Conservation (phyloP, 2,113 vertebrate species). For the Scophthalmus maximus region DNA sequence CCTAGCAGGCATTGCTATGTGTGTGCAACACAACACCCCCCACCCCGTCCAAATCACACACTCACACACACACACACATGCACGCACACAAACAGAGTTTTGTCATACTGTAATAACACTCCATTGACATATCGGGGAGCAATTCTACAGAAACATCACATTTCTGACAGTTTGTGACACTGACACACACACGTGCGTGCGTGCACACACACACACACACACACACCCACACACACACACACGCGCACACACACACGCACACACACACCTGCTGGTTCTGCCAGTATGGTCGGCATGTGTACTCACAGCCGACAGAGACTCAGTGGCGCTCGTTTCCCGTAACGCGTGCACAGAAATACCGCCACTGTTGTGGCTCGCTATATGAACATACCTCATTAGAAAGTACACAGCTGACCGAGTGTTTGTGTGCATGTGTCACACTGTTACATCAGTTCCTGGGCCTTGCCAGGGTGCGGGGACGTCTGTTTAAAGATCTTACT, state of each 20-base stretch:
- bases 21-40: constrained; percentile 17
- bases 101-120: constrained; percentile 19
- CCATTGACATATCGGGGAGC: no score
- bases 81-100: constrained; percentile 10
- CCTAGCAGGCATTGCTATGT: constrained; percentile 22
- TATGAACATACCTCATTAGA: constrained; percentile 69
- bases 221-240: neutral
- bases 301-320: constrained; percentile 57
- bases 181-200: constrained; percentile 33
- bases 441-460: constrained; percentile 68
- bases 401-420: constrained; percentile 71
- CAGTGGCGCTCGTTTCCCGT: constrained; percentile 59
- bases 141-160: neutral
- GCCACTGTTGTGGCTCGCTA: constrained; percentile 57
- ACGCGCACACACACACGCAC: constrained; percentile 10
- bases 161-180: no score
- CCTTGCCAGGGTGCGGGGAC: constrained; percentile 15
- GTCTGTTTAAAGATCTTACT: constrained; percentile 60
- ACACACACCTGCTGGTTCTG: constrained; percentile 66
- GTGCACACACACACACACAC: constrained; percentile 4
- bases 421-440: constrained; percentile 30
- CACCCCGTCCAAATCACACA: neutral
- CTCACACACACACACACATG: neutral
- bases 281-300: constrained; percentile 61
- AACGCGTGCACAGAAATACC: constrained; percentile 55